Evolutionary conservation across 2,888 invertebrate genomes (phyloP), one percentile per base, ranked within the genome.

Genomic region (Drosophila lutescens): DNA sequence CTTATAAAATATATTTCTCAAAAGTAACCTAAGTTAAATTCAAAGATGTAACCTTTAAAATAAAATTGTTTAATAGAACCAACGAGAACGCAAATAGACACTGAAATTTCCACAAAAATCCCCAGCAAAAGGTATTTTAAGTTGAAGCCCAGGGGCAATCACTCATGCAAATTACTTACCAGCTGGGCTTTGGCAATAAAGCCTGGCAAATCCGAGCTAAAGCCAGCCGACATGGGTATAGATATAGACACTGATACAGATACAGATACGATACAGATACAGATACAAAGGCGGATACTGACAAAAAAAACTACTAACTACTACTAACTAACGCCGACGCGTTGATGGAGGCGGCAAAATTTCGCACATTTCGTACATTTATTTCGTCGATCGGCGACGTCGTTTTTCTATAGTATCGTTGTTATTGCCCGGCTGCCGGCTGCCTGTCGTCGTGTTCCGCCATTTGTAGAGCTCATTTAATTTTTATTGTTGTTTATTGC

Each of bases 401-500:
- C 9, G 62, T 36, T 61, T 43, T 43, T 30, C 62, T 50, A 62
- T 62, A 62, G 62, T 60, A 60, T 60, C 47, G 54, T 56, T 66
- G 62, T 60, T 73, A 44, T 60, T 43, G 46, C 61, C 26, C 1
- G 15, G 9, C 47, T 15, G 47, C n/a, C 46, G 30, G 26, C 44
- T 26, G 44, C n/a, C 46, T 47, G 30, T 54, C 66, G 68, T 79
- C 80, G 86, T 86, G 88, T 74, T 82, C 79, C 72, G 86, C 88
- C 86, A 80, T 88, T 88, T 88, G 86, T 86, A 78, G 80, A 72
- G 75, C 74, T 84, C 79, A 83, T 88, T 86, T 80, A 86, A 74
- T 73, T 86, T 80, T 88, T 84, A 88, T 86, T 88, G 84, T 85
- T 85, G 80, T 85, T 80, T 88, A 80, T 82, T 81, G 84, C 86